Conservation (phyloP, 92 coral and sea anemone genomes). For the Palythoa caribaeorum region DNA sequence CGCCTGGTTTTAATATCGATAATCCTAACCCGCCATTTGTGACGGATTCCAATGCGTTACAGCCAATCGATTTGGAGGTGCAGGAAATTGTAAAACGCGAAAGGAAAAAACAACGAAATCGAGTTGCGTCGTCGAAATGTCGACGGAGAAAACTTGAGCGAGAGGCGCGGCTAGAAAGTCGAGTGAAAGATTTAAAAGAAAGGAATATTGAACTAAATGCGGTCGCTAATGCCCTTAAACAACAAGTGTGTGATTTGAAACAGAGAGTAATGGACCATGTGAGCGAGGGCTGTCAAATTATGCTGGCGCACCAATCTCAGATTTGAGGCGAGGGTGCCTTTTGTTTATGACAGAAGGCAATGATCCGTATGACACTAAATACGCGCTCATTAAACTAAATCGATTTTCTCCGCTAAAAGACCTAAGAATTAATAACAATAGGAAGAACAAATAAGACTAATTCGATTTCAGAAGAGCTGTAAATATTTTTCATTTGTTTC, state of each 20-base stretch:
- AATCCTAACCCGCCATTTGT: conserved; percentile 72
- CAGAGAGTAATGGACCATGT: conserved; percentile 99
- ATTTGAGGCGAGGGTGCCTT: conserved; percentile 54
- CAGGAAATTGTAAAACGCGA: conserved; percentile 99
- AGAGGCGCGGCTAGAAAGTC: conserved; percentile 89
- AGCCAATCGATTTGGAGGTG: conserved; percentile 96
- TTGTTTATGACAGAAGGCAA: conserved; percentile 39
- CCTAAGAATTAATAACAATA: background rate
- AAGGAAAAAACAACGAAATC: conserved; percentile 94
- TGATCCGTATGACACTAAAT: conserved; percentile 29
- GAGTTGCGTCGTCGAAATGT: conserved; percentile 99
- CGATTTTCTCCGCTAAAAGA: background rate
- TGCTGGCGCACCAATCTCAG: conserved; percentile 94
- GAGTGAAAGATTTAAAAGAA: conserved; percentile 92
- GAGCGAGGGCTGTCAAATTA: conserved; percentile 97
- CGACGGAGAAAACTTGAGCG: conserved; percentile 96
- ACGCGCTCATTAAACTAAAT: background rate
- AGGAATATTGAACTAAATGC: conserved; percentile 95
- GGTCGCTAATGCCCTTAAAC: conserved; percentile 94
- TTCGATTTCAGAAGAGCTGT: background rate
- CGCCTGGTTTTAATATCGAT: conserved; percentile 81
- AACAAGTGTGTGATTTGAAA: conserved; percentile 98
- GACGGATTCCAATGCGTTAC: conserved; percentile 79
- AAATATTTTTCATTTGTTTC: conserved; percentile 16
- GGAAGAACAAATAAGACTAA: background rate